These are phyloP conservation scores for Eulacestoma nigropectus DNA, from an alignment of 2,113 vertebrate species.

Conservation along the genomic window DNA sequence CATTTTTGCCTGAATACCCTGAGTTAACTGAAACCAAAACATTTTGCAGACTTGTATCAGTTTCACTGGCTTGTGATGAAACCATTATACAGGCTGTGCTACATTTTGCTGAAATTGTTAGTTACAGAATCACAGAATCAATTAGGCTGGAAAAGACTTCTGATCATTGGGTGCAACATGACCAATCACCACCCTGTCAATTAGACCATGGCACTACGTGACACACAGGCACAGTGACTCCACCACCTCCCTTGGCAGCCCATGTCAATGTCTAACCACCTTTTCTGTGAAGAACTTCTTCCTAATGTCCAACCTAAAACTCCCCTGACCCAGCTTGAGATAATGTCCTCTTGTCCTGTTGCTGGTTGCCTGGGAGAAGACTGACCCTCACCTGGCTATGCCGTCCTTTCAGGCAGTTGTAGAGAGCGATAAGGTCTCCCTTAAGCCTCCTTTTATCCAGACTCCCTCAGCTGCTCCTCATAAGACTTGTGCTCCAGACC, in stretches of 20 bases:
- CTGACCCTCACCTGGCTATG: rapidly evolving
- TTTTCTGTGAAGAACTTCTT: background rate
- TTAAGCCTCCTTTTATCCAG: background rate
- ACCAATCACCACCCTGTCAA: background rate
- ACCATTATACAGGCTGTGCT: too few species aligned
- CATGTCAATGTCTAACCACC: background rate
- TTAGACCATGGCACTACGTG: background rate
- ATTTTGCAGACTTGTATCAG: background rate
- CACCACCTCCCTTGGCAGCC: background rate
- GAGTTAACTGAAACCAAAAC: slow-evolving; percentile 1
- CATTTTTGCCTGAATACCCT: background rate
- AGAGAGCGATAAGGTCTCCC: background rate
- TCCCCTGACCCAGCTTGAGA: background rate
- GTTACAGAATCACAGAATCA: background rate
- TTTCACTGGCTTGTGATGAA: background rate
- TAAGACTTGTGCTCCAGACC: background rate
- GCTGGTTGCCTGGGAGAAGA: background rate
- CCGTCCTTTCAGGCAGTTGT: background rate
- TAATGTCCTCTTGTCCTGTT: background rate
- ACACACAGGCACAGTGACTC: background rate
- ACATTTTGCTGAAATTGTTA: background rate
- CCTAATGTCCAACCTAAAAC: background rate
- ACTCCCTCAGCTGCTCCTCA: background rate
- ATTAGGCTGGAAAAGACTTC: background rate
- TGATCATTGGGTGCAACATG: background rate